Conservation (phyloP, 2,113 vertebrate species). For the Halichoeres trimaculatus region DNA sequence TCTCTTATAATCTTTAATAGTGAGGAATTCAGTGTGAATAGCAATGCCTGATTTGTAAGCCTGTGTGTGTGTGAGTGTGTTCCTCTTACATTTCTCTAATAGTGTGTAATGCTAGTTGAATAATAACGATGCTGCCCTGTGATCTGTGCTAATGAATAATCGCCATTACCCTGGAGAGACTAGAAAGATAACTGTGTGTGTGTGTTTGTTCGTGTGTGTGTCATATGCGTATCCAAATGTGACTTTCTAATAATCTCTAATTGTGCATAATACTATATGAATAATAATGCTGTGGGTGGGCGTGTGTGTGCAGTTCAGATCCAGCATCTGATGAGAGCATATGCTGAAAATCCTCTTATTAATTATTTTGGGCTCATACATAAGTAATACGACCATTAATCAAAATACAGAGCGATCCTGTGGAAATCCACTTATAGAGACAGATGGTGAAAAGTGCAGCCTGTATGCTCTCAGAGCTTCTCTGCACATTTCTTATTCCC, state of each 20-base stretch:
- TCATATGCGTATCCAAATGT: constrained; percentile 60
- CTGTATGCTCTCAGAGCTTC: constrained; percentile 34
- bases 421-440: constrained; percentile 55
- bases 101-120: constrained; percentile 66
- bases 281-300: constrained; percentile 57
- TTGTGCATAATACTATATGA: constrained; percentile 67
- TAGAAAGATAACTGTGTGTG: constrained; percentile 50
- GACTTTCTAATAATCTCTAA: constrained; percentile 71
- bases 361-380: constrained; percentile 62
- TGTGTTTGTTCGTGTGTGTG: constrained; percentile 34
- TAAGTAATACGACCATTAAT: constrained; percentile 70
- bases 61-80: constrained; percentile 2
- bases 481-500: constrained; percentile 17
- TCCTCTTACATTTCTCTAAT: constrained; percentile 52
- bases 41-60: constrained; percentile 8
- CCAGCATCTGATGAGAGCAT: constrained; percentile 45
- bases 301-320: constrained; percentile 43
- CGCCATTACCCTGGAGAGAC: constrained; percentile 59
- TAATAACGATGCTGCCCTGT: constrained; percentile 66
- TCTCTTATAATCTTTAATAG: constrained; percentile 47
- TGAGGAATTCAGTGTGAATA: constrained; percentile 52
- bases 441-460: constrained; percentile 42
- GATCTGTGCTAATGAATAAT: constrained; percentile 78
- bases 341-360: constrained; percentile 58
- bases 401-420: constrained; percentile 58